Percentiles rank a stretch among this genome's conserved stretches.
Conservation (phyloP, 2,888 invertebrate genomes). For the Gastracanthus pulcherrimus region DNA sequence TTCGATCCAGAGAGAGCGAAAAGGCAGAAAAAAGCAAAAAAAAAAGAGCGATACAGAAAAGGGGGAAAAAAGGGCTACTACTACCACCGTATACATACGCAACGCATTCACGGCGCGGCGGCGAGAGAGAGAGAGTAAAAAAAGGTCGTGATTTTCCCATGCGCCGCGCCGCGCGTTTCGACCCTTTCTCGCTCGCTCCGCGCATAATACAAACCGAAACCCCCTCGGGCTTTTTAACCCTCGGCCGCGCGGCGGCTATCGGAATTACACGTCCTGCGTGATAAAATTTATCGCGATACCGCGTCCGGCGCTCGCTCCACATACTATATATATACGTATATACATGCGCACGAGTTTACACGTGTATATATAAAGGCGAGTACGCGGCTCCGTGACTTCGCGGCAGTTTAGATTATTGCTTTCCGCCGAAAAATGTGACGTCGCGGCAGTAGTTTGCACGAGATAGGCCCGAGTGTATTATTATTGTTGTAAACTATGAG, state of each 20-base stretch:
- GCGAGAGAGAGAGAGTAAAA: not conserved
- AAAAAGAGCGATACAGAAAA: not conserved
- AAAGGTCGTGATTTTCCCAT: conserved; percentile 41
- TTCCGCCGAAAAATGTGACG: conserved; percentile 25
- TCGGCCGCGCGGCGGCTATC: conserved; percentile 33
- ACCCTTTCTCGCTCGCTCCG: conserved; percentile 15
- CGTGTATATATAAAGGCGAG: not conserved
- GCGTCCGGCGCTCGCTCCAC: conserved; percentile 45
- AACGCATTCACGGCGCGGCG: no score
- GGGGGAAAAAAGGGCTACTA: conserved; percentile 1
- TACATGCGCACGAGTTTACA: not conserved
- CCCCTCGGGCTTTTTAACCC: conserved; percentile 49
- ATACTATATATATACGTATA: no score
- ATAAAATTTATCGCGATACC: conserved; percentile 58
- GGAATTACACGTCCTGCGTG: conserved; percentile 56
- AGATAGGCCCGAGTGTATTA: not conserved
- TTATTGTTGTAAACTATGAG: conserved; percentile 29
- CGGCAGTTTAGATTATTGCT: conserved; percentile 39
- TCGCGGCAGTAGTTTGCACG: not conserved
- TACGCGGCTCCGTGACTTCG: not conserved
- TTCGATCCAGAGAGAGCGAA: not conserved
- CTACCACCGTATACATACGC: no score
- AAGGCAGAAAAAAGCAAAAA: conserved; percentile 5
- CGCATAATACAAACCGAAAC: conserved; percentile 25
- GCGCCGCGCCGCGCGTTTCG: conserved; percentile 18